Conservation (phyloP, 2,113 vertebrate species). For the Ictidomys tridecemlineatus region DNA sequence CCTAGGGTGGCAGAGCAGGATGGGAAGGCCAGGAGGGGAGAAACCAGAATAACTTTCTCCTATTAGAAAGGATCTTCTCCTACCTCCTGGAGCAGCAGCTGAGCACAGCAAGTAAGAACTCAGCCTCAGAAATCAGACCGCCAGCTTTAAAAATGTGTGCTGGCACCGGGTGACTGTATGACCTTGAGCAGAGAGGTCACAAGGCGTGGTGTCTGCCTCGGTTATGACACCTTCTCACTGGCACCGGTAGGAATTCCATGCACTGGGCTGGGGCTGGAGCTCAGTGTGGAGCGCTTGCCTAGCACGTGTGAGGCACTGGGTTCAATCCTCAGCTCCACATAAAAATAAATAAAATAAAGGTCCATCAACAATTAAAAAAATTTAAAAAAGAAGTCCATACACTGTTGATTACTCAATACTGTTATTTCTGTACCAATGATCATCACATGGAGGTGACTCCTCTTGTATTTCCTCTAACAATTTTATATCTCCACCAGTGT, state of each 20-base stretch:
- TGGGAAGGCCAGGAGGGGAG: not conserved
- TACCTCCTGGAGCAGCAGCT: not conserved
- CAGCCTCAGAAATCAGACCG: not conserved
- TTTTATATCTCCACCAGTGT: not conserved
- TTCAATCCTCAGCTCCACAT: no score
- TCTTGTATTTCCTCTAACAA: not conserved
- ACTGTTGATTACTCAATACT: not conserved
- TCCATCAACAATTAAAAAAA: no score
- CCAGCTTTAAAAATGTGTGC: not conserved
- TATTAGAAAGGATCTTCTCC: accelerated
- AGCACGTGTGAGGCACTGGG: no score
- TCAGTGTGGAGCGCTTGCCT: no score
- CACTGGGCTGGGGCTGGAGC: no score
- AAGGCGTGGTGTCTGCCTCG: not conserved
- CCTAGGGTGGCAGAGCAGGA: not conserved
- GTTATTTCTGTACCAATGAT: not conserved
- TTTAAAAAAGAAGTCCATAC: no score
- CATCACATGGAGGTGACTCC: not conserved
- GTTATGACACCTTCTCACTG: not conserved
- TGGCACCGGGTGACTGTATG: accelerated
- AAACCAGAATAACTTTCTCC: not conserved
- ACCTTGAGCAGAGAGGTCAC: not conserved
- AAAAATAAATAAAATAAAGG: no score
- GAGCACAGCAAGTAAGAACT: not conserved
- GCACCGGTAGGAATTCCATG: not conserved